Conservation (phyloP, 2,888 invertebrate genomes). For the Sinopyrophorus schimmeli region DNA sequence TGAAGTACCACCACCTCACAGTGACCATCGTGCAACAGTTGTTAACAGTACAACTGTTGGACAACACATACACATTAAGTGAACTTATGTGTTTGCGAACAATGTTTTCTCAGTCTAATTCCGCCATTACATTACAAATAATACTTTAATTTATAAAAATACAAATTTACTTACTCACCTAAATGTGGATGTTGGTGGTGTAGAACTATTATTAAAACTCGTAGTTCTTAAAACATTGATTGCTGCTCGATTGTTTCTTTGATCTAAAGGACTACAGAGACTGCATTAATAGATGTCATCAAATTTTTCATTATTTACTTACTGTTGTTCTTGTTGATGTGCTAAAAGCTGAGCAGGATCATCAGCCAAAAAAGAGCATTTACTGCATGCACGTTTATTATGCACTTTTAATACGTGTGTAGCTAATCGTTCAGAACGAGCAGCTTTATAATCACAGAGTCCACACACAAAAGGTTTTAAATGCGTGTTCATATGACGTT, state of each 20-base stretch:
- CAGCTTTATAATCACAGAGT: constrained; percentile 92
- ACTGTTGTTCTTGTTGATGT: constrained; percentile 79
- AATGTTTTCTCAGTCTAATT: too few species aligned
- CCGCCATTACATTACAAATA: too few species aligned
- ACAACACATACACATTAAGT: too few species aligned
- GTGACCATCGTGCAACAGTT: too few species aligned
- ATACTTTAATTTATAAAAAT: too few species aligned
- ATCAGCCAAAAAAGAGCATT: constrained; percentile 86
- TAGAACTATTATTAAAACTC: constrained; percentile 36
- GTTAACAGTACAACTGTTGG: too few species aligned
- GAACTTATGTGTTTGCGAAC: too few species aligned
- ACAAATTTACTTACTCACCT: constrained; percentile 5
- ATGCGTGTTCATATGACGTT: constrained; percentile 90
- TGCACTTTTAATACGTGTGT: constrained; percentile 91
- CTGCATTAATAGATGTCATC: constrained; percentile 3
- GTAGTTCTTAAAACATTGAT: constrained; percentile 55
- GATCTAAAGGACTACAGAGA: constrained; percentile 66
- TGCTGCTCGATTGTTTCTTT: constrained; percentile 62
- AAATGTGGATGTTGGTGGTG: constrained; percentile 7
- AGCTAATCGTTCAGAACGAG: constrained; percentile 84
- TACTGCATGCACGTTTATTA: constrained; percentile 86
- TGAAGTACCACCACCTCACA: too few species aligned
- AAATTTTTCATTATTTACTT: constrained; percentile 53
- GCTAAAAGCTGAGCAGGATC: constrained; percentile 77
- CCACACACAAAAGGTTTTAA: constrained; percentile 89